Conservation (phyloP, 2,113 vertebrate genomes). For the Abramis brama region DNA sequence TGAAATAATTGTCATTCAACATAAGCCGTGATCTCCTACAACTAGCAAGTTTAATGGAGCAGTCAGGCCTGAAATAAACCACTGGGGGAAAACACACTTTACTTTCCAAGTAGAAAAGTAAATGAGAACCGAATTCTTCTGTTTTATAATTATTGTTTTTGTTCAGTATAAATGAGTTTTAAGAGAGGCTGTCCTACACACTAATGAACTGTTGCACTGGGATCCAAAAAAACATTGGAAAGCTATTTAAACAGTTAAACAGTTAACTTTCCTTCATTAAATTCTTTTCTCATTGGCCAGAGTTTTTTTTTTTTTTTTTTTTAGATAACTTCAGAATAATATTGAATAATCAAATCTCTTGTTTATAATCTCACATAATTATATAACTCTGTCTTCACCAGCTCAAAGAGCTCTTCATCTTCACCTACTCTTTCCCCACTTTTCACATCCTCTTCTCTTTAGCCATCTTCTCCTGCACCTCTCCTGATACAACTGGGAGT, state of each 20-base stretch:
- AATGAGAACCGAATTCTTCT: slow-evolving; percentile 17
- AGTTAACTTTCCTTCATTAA: slow-evolving; percentile 20
- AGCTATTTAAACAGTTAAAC: not conserved
- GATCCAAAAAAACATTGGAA: slow-evolving; percentile 9
- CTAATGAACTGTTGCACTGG: not conserved
- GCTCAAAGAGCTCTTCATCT: slow-evolving; percentile 14
- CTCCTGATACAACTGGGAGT: slow-evolving; percentile 9
- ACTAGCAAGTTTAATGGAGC: not conserved
- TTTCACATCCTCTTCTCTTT: not conserved
- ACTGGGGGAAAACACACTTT: not conserved
- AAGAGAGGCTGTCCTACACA: slow-evolving; percentile 7
- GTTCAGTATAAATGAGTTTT: not conserved
- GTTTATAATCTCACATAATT: slow-evolving; percentile 34
- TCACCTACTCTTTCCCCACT: slow-evolving; percentile 25
- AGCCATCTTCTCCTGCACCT: not conserved
- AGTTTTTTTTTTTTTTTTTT: no score
- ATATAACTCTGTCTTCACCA: not conserved
- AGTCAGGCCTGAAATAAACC: slow-evolving; percentile 1
- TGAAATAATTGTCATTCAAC: slow-evolving; percentile 11
- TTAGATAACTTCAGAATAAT: not conserved
- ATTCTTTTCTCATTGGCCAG: slow-evolving; percentile 2
- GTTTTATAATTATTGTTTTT: slow-evolving; percentile 29
- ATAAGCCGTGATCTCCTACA: not conserved
- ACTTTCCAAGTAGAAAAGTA: not conserved
- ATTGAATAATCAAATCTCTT: slow-evolving; percentile 24